phyloP scores from a whole-genome alignment of 2,113 vertebrate genomes.

The Laticauda laticaudata region DNA sequence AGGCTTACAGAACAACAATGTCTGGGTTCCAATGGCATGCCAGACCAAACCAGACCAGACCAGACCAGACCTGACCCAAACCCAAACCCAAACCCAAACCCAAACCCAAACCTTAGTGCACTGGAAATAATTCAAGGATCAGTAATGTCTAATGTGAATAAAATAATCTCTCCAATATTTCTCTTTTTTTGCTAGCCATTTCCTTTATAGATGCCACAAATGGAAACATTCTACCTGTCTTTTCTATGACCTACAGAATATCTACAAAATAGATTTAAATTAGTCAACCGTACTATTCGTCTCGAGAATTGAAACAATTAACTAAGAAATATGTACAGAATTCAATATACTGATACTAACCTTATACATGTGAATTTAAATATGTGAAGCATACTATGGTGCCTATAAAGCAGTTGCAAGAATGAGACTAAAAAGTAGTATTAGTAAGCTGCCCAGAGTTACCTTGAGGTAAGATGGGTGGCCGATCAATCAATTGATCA shows the following conservation, averaged over 20 bases:
- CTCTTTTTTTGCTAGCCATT: neutral
- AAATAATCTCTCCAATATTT: neutral
- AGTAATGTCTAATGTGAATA: neutral
- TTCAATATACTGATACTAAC: neutral
- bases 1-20: neutral
- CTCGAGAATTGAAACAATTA: neutral
- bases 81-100: neutral
- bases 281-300: neutral
- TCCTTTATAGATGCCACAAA: neutral
- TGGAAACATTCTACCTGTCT: neutral
- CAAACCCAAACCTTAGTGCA: neutral
- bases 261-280: neutral
- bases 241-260: neutral
- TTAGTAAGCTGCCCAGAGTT: neutral
- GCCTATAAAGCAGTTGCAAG: neutral
- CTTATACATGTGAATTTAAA: neutral
- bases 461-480: neutral
- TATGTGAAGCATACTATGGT: neutral
- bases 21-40: neutral
- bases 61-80: neutral
- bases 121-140: neutral
- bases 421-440: neutral
- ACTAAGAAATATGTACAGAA: neutral
- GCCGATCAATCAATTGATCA: neutral
- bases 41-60: neutral